Evolutionary conservation across 1,140 invertebrate genomes (phyloP), one percentile per base, ranked within the genome.

Genomic region (Nasonia vitripennis): DNA sequence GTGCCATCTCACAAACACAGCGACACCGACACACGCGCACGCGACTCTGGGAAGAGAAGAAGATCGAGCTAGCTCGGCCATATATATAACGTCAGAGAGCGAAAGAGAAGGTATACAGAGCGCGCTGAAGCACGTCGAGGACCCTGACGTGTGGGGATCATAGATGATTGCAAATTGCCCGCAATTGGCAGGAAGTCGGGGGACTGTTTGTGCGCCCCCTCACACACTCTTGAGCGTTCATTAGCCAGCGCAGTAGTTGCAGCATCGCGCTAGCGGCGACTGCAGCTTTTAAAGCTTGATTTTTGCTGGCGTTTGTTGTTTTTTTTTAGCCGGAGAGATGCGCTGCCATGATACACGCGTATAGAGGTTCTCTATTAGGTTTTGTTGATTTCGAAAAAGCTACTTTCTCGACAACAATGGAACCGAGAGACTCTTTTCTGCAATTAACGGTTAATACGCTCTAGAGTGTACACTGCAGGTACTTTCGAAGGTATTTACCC

Each of bases 181-280:
- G 91, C 90, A 93, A 93, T 93, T 93, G 92, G 90, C 92, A 93
- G 92, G 92, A 93, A 93, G 92, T 92, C 90, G 87, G 89, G 92
- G 92, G 90, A 91, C 89, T 89, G 88, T 89, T 90, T 87, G 86
- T 89, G 88, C 88, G 90, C 89, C 89, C 91, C 89, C 91, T 90
- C 89, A 89, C 81, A 89, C 88, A 89, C 89, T 89, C 88, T 89
- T 89, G 88, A 87, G 79, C 87, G 86, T 89, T 91, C 90, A 89
- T 91, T 91, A 91, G 88, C 82, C 88, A 86, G 83, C 78, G 84
- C 75, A 62, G 77, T 20, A 23, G 73, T n/a, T 20, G 34, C 31
- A 11, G 31, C 31, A 34, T 45, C 73, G 37, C 34, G 73, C 73
- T 12, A 27, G 27, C 73, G 3, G 20, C 73, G 37, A 37, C 12